These are phyloP conservation scores for Hydraecia micacea DNA, from an alignment of 2,888 invertebrate genomes.

Conservation along the genomic window DNA sequence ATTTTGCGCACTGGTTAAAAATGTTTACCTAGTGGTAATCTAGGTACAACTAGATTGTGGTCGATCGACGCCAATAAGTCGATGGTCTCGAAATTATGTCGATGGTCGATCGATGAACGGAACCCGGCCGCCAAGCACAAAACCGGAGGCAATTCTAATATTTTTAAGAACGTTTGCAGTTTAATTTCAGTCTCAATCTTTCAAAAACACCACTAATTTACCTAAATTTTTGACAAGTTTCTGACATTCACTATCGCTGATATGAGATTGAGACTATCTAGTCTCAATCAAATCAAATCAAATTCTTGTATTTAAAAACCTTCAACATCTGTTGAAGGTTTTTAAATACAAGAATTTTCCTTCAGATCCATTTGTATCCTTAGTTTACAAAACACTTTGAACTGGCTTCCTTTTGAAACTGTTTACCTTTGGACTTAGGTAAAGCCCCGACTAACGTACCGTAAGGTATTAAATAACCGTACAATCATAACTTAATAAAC, in stretches of 20 bases:
- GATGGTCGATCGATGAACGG: not conserved
- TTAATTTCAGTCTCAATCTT: no score
- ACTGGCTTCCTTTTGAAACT: constrained; percentile 1
- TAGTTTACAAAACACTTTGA: not conserved
- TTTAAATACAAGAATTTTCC: no score
- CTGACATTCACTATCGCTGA: no score
- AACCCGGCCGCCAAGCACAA: not conserved
- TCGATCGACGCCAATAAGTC: not conserved
- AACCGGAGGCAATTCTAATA: no score
- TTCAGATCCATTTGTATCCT: not conserved
- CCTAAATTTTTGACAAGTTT: no score
- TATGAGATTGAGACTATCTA: no score
- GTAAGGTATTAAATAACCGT: not conserved
- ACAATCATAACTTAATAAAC: not conserved
- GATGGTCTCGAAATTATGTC: not conserved
- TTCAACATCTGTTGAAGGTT: no score
- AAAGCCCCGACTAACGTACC: not conserved
- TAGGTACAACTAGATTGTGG: not conserved
- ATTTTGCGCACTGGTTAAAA: no score
- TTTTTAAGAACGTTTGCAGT: no score
- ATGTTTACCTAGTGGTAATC: not conserved
- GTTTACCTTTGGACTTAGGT: not conserved
- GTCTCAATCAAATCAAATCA: no score
- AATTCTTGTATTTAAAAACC: no score
- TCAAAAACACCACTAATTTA: no score